Base-by-base conservation (phyloP, 2,797 vertebrate species). In the Morelia viridis region DNA sequence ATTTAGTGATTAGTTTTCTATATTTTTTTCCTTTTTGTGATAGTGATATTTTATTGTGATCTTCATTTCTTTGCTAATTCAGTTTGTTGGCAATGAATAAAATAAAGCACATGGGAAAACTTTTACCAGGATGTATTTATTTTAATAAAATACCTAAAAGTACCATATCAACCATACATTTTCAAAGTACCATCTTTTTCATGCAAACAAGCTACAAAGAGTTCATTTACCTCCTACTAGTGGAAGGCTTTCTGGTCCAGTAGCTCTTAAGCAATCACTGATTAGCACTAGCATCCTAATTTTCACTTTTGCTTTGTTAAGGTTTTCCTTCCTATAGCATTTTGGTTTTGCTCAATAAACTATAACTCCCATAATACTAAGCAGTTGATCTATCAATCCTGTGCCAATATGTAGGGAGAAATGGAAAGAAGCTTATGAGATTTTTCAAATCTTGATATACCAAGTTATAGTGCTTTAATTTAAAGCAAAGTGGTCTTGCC, bases 251-350 rank as follows among this genome's bases (percentile, higher is more conserved):
- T 80, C 62, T 89, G 62, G 41, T 85, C 88, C 56, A 68, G 41
- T 41, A 89, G 8, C 84, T 61, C 53, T 41, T 58, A n/a, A 65
- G 88, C 80, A 71, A 46, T 61, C 56, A 53, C 56, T 61, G 83
- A 87, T 90, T 90, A 90, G 46, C 41, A 61, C 88, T 89, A 90
- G 53, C 64, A 76, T 85, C 83, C 88, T 92, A 24, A n/a, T 80
- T 90, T 87, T 76, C 12, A 41, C 76, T 90, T 90, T 46, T 12
- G 26, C 64, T 90, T 86, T 50, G 58, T 64, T 57, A 56, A 61
- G 88, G 11, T n/a, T 35, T 62, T 76, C 28, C 80, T 86, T 86
- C 57, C 57, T 53, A 86, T 60, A 80, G 0, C 6, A 15, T n/a
- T 53, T 22, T 35, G 19, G 85, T 56, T 90, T 87, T 26, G 56